Conservation (phyloP, 1,140 invertebrate genomes). For the Pygmarrhopalites habei region DNA sequence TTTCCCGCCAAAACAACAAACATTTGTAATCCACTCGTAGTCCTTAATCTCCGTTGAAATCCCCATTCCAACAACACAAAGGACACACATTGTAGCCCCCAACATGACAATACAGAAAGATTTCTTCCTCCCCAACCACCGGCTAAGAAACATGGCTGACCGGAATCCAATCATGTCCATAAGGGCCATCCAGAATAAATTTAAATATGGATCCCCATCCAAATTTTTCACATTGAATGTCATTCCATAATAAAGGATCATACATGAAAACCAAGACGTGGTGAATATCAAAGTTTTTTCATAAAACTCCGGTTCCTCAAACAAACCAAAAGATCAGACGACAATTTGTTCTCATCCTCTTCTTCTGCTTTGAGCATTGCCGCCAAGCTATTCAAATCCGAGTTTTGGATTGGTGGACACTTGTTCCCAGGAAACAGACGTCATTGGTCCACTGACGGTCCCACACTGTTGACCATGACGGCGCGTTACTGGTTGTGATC, state of each 20-base stretch:
- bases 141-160: conserved; percentile 9
- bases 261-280: conserved; percentile 9
- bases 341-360: not conserved
- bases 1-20: conserved; percentile 10
- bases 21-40: too few species aligned
- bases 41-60: not conserved
- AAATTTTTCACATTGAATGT: conserved; percentile 28
- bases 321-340: not conserved
- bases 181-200: conserved; percentile 16
- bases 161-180: conserved; percentile 14
- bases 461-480: conserved; percentile 14
- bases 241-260: conserved; percentile 26
- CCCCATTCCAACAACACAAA: conserved; percentile 2
- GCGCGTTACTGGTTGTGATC: conserved; percentile 26
- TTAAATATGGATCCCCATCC: conserved; percentile 25
- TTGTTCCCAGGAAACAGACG: conserved; percentile 27
- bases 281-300: conserved; percentile 17
- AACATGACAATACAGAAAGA: conserved; percentile 13
- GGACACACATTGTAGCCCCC: not conserved
- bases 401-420: not conserved
- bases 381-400: conserved; percentile 5
- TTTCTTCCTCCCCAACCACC: conserved; percentile 22
- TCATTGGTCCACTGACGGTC: conserved; percentile 21
- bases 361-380: not conserved
- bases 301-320: not conserved